Percentiles rank a stretch among this genome's conserved stretches.
These are phyloP conservation scores for Lepidurus packardi DNA, from an alignment of 1,140 invertebrate species.

Conservation along the genomic window DNA sequence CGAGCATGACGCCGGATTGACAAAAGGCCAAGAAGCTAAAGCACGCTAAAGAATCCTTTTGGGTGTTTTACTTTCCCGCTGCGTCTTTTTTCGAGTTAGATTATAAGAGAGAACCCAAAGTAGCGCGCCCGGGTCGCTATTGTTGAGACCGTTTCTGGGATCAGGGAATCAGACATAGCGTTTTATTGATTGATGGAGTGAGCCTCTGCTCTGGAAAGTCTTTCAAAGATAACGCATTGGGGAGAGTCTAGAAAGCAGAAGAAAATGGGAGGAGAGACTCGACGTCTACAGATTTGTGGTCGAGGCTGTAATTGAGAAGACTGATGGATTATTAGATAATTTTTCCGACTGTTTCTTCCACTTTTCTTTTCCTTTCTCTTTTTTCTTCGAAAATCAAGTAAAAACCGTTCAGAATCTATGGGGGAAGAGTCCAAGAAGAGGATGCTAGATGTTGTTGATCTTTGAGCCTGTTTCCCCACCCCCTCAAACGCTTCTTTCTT, in stretches of 20 bases:
- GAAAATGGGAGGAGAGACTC: background rate
- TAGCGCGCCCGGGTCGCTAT: background rate
- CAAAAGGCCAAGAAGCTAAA: no score
- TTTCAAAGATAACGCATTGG: background rate
- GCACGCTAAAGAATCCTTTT: no score
- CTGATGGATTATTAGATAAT: background rate
- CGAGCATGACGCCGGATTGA: no score
- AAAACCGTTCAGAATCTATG: no score
- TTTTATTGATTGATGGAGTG: conserved; percentile 18
- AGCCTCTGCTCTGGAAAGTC: background rate
- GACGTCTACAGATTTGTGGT: background rate
- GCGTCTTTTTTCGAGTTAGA: no score
- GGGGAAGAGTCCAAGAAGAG: no score
- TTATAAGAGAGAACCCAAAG: no score
- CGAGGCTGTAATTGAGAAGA: background rate
- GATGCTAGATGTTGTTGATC: no score
- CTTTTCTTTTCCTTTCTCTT: background rate
- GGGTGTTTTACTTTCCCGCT: no score
- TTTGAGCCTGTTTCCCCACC: no score
- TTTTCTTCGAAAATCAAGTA: no score
- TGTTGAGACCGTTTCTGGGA: background rate
- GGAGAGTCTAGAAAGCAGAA: background rate
- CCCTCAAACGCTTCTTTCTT: no score
- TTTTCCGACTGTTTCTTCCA: background rate
- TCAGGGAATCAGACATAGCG: background rate